phyloP scores from a whole-genome alignment of 2,797 vertebrate species.

The Neosilurus hyrtlii region DNA sequence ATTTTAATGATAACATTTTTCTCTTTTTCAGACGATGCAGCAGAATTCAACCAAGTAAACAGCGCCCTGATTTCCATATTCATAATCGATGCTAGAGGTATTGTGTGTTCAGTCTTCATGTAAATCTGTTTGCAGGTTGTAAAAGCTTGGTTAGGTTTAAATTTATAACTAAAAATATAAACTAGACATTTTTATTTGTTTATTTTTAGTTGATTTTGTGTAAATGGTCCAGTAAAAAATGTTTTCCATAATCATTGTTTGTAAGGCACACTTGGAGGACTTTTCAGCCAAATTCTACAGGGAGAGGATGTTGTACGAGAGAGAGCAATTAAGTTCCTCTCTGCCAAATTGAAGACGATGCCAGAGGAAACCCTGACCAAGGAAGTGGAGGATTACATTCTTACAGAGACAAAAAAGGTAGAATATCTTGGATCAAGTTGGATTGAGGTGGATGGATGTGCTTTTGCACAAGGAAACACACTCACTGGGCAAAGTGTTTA shows the following conservation, averaged over 20 bases:
- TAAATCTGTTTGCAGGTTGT: no score
- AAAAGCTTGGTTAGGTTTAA: background rate
- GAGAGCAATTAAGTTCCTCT: conserved; percentile 93
- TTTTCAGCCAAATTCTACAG: conserved; percentile 96
- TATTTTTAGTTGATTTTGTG: background rate
- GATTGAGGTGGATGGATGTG: background rate
- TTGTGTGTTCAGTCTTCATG: background rate
- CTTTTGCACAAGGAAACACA: no score
- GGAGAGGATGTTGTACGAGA: conserved; percentile 96
- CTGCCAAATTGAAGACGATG: conserved; percentile 87
- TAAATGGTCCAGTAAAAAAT: background rate
- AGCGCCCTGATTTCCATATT: conserved; percentile 93
- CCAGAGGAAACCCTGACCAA: conserved; percentile 93
- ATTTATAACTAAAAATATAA: background rate
- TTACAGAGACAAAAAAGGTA: conserved; percentile 94
- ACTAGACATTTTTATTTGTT: background rate
- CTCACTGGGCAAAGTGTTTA: no score
- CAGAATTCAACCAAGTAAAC: conserved; percentile 97
- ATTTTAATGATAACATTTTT: background rate
- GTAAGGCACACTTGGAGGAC: conserved; percentile 89
- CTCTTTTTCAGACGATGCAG: conserved; percentile 83
- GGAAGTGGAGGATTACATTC: conserved; percentile 91
- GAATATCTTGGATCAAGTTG: background rate
- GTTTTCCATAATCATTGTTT: conserved; percentile 25
- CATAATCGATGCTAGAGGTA: conserved; percentile 97